These are phyloP conservation scores for Kradibia gibbosae DNA, from an alignment of 1,140 invertebrate genomes.

Conservation along the genomic window DNA sequence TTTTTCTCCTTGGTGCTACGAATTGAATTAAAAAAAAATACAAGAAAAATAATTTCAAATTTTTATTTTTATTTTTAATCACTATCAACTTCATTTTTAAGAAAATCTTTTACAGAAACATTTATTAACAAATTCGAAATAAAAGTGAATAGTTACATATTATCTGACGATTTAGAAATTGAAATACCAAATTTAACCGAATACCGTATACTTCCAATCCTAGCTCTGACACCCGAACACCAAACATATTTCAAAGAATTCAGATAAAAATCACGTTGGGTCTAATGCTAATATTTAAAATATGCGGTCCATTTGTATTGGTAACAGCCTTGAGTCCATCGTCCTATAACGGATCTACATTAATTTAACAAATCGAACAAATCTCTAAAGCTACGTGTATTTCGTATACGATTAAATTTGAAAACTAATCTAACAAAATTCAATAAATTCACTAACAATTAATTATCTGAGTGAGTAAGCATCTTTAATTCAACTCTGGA, in stretches of 20 bases:
- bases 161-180: not conserved
- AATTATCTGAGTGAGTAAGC: too few species aligned
- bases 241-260: slow-evolving; percentile 22
- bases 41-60: too few species aligned
- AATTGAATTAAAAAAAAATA: too few species aligned
- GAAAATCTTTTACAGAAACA: too few species aligned
- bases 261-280: slow-evolving; percentile 22
- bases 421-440: not conserved
- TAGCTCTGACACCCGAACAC: not conserved
- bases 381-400: not conserved
- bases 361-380: not conserved
- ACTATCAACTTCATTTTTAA: too few species aligned
- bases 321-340: not conserved
- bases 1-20: too few species aligned
- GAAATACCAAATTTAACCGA: not conserved
- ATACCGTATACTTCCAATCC: not conserved
- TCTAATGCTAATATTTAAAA: not conserved
- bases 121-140: too few species aligned
- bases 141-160: not conserved
- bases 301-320: not conserved
- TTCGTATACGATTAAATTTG: not conserved
- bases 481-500: too few species aligned
- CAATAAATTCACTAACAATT: too few species aligned
- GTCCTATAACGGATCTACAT: not conserved
- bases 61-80: too few species aligned